phyloP scores from a whole-genome alignment of 2,888 invertebrate genomes.

The Drosophila anomelani region DNA sequence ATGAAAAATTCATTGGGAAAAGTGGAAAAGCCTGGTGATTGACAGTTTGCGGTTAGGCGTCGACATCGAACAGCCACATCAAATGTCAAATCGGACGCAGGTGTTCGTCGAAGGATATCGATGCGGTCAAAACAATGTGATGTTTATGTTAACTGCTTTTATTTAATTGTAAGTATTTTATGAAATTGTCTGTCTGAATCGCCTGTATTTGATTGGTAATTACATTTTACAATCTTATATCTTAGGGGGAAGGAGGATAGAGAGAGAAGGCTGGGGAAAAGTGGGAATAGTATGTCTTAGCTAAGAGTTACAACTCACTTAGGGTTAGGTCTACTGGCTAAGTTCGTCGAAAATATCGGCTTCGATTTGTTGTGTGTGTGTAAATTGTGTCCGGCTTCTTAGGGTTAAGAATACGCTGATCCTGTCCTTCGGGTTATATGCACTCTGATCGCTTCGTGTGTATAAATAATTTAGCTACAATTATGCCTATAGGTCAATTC shows the following conservation, averaged over 20 bases:
- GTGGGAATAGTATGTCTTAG: conserved; percentile 28
- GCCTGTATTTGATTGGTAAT: conserved; percentile 67
- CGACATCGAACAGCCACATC: conserved; percentile 16
- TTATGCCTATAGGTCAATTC: conserved; percentile 73
- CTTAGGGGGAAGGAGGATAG: conserved; percentile 19
- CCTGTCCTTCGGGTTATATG: conserved; percentile 23
- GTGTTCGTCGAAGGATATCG: conserved; percentile 33
- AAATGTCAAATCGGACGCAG: conserved; percentile 53
- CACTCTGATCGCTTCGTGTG: conserved; percentile 19
- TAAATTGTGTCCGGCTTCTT: conserved; percentile 38
- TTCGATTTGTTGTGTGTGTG: conserved; percentile 24
- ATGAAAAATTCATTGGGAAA: conserved; percentile 69
- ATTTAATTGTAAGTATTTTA: conserved; percentile 69
- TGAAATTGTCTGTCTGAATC: conserved; percentile 71
- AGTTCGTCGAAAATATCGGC: conserved; percentile 47
- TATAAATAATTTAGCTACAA: conserved; percentile 71
- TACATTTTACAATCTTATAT: conserved; percentile 72
- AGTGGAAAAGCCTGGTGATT: conserved; percentile 63
- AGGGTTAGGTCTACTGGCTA: conserved; percentile 59
- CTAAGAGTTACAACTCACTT: conserved; percentile 58
- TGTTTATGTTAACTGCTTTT: conserved; percentile 73
- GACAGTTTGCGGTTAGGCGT: conserved; percentile 79
- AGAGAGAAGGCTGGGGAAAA: conserved; percentile 9
- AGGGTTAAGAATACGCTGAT: conserved; percentile 27
- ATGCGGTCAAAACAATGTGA: conserved; percentile 1